Evolutionary conservation across 1,140 invertebrate genomes (phyloP), one percentile per base, ranked within the genome.

Genomic region (Leptopilina clavipes): DNA sequence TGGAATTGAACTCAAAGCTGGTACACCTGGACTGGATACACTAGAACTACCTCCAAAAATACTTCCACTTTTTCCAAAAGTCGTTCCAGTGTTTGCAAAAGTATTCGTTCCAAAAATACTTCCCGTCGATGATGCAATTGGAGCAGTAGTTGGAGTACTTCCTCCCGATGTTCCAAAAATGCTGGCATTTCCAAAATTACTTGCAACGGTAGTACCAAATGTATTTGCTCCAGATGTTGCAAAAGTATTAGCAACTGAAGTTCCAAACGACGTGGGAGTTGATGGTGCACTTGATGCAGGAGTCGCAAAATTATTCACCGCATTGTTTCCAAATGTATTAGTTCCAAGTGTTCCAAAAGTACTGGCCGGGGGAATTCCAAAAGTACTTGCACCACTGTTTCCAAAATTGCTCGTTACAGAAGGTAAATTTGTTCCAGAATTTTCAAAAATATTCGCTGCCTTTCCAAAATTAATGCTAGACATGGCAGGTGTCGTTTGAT

Each of bases 191-290:
- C 77, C 1, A 82, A 48, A 14, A 59, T 19, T 71, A 40, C 74
- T 43, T 81, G 82, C 0, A 31, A 31, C 37, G 37, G 25, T 31
- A 31, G 59, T n/a, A n/a, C n/a, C n/a, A n/a, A n/a, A n/a, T n/a
- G n/a, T n/a, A n/a, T n/a, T n/a, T n/a, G n/a, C n/a, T n/a, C n/a
- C 1, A 65, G 48, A 43, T 74, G 71, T 71, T 73, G 79, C 0
- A 79, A 48, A 12, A 70, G 25, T 70, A 45, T 72, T 18, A 79
- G 82, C 0, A 44, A n/a, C 3, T 44, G 48, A 48, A 76, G 72
- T 71, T 73, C 77, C 1, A 79, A 48, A 12, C 70, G 25, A 12
- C n/a, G n/a, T n/a, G n/a, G n/a, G n/a, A n/a, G n/a, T n/a, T n/a
- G n/a, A n/a, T n/a, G n/a, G n/a, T 70, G 19, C 70, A 37, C 72